phyloP scores from a whole-genome alignment of 2,113 vertebrate species.

The Stomatorhinus ivindoensis region DNA sequence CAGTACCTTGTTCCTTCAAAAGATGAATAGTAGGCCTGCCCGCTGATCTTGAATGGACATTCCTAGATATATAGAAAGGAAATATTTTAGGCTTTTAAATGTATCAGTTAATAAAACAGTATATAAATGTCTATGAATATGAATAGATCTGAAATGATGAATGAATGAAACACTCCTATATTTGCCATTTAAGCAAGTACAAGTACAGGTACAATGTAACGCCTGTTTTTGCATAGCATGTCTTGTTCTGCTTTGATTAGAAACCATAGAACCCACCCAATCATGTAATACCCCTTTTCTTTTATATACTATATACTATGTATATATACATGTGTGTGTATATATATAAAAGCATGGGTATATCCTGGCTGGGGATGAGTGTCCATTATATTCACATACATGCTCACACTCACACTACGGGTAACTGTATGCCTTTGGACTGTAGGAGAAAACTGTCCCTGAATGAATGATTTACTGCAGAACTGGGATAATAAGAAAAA shows the following conservation, averaged over 20 bases:
- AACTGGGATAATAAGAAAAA: not conserved
- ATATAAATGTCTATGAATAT: not conserved
- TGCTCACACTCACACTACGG: not conserved
- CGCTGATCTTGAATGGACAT: constrained; percentile 93
- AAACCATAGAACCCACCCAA: not conserved
- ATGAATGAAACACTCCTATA: not conserved
- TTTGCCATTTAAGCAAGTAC: not conserved
- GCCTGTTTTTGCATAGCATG: not conserved
- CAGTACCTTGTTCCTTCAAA: constrained; percentile 80
- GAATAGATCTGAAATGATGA: not conserved
- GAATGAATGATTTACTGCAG: not conserved
- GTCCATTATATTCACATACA: not conserved
- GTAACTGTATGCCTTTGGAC: not conserved
- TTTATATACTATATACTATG: too few species aligned
- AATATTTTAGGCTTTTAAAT: not conserved
- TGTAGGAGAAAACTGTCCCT: not conserved
- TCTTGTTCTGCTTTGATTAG: not conserved
- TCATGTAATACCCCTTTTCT: not conserved
- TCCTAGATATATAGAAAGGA: constrained; percentile 55
- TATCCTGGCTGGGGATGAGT: not conserved
- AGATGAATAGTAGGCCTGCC: constrained; percentile 90
- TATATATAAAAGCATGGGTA: not conserved
- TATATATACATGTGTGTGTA: too few species aligned
- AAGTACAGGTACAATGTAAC: not conserved
- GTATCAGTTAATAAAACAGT: not conserved